These are phyloP conservation scores for Eupithecia exiguata DNA, from an alignment of 2,888 invertebrate genomes.

Conservation along the genomic window DNA sequence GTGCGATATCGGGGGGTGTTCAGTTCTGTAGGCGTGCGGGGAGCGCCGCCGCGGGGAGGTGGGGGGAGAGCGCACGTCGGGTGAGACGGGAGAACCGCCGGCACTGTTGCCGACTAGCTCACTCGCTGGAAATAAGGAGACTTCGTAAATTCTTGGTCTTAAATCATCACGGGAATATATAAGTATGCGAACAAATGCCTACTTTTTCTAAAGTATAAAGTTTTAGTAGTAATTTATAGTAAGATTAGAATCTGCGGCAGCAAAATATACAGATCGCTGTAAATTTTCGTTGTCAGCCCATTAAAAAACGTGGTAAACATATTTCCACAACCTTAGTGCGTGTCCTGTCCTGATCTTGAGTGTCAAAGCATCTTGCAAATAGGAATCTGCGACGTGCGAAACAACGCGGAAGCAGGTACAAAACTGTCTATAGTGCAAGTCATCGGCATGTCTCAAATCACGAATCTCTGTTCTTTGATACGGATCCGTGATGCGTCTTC, in stretches of 20 bases:
- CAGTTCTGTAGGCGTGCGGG: constrained; percentile 71
- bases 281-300: no score
- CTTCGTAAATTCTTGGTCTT: no score
- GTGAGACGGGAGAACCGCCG: constrained; percentile 66
- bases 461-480: no score
- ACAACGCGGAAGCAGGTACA: neutral
- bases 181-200: no score
- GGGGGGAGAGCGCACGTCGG: constrained; percentile 75
- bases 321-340: neutral
- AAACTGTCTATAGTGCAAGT: neutral
- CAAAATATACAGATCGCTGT: no score
- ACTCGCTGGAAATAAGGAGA: constrained; percentile 48
- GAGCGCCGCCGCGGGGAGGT: constrained; percentile 73
- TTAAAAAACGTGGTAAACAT: neutral
- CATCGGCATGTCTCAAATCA: no score
- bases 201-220: no score
- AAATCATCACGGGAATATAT: no score
- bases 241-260: no score
- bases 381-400: neutral
- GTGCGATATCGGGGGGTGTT: constrained; percentile 85
- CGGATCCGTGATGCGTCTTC: no score
- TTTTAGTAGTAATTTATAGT: no score
- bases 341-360: no score
- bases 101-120: constrained; percentile 63
- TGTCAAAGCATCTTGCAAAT: neutral